Percentiles rank a stretch among this genome's conserved stretches.
Evolutionary conservation across 2,888 invertebrate genomes (phyloP).

Genomic region (Ectemnius continuus): DNA sequence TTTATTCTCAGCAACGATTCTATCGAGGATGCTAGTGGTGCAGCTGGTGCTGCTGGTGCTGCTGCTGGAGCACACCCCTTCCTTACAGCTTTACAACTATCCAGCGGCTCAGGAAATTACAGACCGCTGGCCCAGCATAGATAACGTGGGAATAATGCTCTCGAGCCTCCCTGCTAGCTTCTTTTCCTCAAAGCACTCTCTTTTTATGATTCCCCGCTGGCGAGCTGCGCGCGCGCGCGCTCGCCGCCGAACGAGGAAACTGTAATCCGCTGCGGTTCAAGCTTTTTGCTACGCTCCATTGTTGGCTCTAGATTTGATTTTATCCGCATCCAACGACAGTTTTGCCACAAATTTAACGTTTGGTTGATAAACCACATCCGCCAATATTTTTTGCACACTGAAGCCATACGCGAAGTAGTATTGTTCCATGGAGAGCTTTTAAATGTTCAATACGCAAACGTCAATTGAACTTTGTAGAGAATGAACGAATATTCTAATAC

Average conservation of each 20-base stretch:
- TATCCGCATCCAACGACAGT: too few relatives aligned
- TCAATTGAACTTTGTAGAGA: too few relatives aligned
- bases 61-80: not conserved
- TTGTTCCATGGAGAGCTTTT: too few relatives aligned
- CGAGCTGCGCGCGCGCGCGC: not conserved
- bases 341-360: too few relatives aligned
- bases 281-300: too few relatives aligned
- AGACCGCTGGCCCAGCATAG: not conserved
- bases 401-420: too few relatives aligned
- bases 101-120: not conserved
- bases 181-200: not conserved
- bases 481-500: too few relatives aligned
- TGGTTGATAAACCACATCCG: too few relatives aligned
- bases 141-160: not conserved
- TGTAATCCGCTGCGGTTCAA: too few relatives aligned
- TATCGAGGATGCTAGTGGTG: conserved; percentile 8
- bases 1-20: conserved; percentile 47
- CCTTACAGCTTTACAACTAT: not conserved
- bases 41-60: conserved; percentile 24
- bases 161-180: not conserved
- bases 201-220: not conserved
- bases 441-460: too few relatives aligned
- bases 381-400: too few relatives aligned
- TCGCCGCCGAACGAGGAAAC: not conserved
- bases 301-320: too few relatives aligned